Evolutionary conservation across 2,113 vertebrate genomes (phyloP), one percentile per base, ranked within the genome.

Genomic region (Scytalopus superciliaris): DNA sequence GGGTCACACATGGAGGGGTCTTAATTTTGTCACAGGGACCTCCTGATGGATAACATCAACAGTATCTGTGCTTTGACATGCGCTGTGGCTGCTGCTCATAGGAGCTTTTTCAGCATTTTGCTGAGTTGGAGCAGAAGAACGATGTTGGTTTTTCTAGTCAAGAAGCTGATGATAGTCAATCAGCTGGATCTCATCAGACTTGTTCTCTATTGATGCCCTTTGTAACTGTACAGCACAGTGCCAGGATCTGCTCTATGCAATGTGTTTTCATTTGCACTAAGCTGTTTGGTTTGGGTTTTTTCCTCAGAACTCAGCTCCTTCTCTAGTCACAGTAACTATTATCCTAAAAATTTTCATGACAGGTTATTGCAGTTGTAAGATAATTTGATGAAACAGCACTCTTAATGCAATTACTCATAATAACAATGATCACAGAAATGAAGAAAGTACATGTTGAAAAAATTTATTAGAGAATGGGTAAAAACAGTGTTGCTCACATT

Each of bases 351-450:
- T 87, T 59, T 92, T 79, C 81, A n/a, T 8, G 78, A 53, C 88
- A 85, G 22, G 42, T 82, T 92, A 86, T 84, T 94, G 52, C 37
- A 94, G 67, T 87, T 90, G n/a, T 77, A 83, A 95, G 60, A 87
- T 93, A 90, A 78, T 90, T 70, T 87, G 84, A 94, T 95, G 83
- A 87, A 96, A 60, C 21, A 12, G 5, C 55, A 37, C 44, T 96
- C 87, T 84, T 95, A 86, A 84, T 94, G 82, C 70, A 91, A 86
- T 84, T 97, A 95, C 78, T 94, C 89, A 44, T 35, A 4, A 60
- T 37, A 90, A 77, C 69, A 75, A 37, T 90, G 82, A 83, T 80
- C 82, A 53, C 50, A 91, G 88, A 82, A 94, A 94, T 89, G 45
- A 96, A 93, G 74, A 95, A 95, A 93, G 83, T 69, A 35, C 42